phyloP scores from a whole-genome alignment of 2,888 invertebrate genomes.

The Dione vanillae region DNA sequence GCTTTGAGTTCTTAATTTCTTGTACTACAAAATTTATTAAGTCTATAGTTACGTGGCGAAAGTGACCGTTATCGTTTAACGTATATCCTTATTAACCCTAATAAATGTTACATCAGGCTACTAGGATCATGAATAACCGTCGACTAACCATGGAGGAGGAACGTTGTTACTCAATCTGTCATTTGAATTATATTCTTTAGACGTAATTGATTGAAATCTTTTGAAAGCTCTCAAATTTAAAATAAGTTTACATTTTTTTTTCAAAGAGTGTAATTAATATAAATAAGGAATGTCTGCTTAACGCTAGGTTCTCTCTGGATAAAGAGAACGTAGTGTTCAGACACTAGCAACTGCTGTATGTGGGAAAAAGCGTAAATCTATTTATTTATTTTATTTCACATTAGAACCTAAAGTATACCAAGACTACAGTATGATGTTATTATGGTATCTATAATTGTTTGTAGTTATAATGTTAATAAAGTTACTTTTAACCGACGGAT shows the following conservation, averaged over 20 bases:
- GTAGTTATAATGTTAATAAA: not conserved
- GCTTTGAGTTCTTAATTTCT: no score
- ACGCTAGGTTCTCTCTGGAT: no score
- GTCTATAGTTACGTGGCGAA: not conserved
- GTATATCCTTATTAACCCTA: slow-evolving; percentile 42
- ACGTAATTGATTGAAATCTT: no score
- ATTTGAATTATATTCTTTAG: not conserved
- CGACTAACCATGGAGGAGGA: not conserved
- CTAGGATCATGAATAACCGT: slow-evolving; percentile 18
- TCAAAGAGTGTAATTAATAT: no score
- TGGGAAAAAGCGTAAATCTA: no score
- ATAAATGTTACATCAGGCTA: slow-evolving; percentile 29
- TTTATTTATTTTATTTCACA: no score
- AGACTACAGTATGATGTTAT: no score
- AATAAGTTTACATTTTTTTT: no score
- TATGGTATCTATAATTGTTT: not conserved
- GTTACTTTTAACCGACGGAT: not conserved
- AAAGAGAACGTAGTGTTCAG: not conserved
- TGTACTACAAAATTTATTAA: not conserved
- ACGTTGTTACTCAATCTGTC: not conserved
- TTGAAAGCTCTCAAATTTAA: no score
- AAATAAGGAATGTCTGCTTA: no score
- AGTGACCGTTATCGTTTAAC: slow-evolving; percentile 38
- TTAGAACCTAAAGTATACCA: no score
- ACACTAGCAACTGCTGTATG: no score